Base-by-base conservation (phyloP, 1,140 invertebrate species). In the Zaprionus davidi region DNA sequence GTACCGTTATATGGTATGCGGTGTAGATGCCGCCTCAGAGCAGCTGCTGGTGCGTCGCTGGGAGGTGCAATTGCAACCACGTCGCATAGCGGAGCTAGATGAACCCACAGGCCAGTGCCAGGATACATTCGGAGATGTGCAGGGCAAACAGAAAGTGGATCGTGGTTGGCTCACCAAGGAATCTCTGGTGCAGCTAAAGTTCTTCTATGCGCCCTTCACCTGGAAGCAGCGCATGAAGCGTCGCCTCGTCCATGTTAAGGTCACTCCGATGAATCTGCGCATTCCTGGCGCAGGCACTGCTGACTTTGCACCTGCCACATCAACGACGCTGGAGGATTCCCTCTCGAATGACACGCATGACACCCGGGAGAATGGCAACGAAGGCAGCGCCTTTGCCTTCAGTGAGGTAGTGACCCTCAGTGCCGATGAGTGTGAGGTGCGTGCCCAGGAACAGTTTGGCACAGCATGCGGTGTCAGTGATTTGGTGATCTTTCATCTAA, bases 161-260 rank as follows among this genome's bases (percentile, higher is more conserved):
- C 94, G 95, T 59, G 98, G 98, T 1, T 99, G 98, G 98, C 93
- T 99, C 1, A 98, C 96, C 26, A 94, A 95, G 68, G 97, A 98
- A 92, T 96, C 96, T 34, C 94, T 97, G 58, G 94, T 99, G 56
- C 97, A 99, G 92, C 95, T 99, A 55, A 97, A 98, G 92, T 94
- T 98, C 82, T 96, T 96, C 82, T 96, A 96, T 81, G 96, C 96
- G 87, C 96, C 98, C 2, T 95, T 99, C 69, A 95, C 95, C 69
- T 94, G 98, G 68, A 97, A 97, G 85, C 95, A 96, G 82, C 96
- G 95, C 78, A 95, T 97, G 91, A 94, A 96, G 80, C 95, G 95
- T 78, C 95, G 94, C 79, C 94, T 94, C 70, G 94, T 97, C 74
- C 94, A 94, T 81, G 95, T 96, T 57, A 96, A 96, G 93, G 94